These are phyloP conservation scores for Staurois parvus DNA, from an alignment of 2,797 vertebrate species.

Conservation along the genomic window DNA sequence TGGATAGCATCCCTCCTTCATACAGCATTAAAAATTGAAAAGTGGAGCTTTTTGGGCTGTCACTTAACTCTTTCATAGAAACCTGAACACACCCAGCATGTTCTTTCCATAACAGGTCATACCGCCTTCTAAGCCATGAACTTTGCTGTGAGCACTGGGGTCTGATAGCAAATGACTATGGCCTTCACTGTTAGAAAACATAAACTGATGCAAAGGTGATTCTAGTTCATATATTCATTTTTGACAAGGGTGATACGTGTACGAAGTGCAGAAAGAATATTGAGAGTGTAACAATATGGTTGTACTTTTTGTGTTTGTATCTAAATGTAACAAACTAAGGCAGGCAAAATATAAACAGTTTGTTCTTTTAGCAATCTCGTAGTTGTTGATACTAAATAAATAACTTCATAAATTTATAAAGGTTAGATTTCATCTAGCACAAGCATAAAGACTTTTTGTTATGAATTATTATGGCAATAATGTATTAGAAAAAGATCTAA, in stretches of 20 bases:
- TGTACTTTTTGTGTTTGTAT: background rate
- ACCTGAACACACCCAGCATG: background rate
- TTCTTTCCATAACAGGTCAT: background rate
- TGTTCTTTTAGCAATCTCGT: background rate
- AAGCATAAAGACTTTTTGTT: background rate
- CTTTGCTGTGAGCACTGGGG: slow-evolving; percentile 15
- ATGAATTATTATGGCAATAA: too few species aligned
- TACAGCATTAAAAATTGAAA: background rate
- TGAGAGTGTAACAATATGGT: too few species aligned
- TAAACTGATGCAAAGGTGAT: background rate
- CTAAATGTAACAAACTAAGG: background rate
- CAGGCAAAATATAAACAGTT: background rate
- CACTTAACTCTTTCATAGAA: background rate
- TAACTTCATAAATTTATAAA: background rate
- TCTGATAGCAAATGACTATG: background rate
- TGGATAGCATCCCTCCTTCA: background rate
- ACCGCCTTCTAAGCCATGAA: background rate
- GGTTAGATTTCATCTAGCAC: background rate
- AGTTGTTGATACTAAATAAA: background rate
- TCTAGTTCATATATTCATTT: background rate
- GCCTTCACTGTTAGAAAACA: slow-evolving; percentile 11
- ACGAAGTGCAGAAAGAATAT: too few species aligned
- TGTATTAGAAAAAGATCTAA: too few species aligned
- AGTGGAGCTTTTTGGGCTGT: background rate
- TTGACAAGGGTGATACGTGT: background rate